These are phyloP conservation scores for Pteruthius melanotis DNA, from an alignment of 2,113 vertebrate genomes.

Conservation along the genomic window DNA sequence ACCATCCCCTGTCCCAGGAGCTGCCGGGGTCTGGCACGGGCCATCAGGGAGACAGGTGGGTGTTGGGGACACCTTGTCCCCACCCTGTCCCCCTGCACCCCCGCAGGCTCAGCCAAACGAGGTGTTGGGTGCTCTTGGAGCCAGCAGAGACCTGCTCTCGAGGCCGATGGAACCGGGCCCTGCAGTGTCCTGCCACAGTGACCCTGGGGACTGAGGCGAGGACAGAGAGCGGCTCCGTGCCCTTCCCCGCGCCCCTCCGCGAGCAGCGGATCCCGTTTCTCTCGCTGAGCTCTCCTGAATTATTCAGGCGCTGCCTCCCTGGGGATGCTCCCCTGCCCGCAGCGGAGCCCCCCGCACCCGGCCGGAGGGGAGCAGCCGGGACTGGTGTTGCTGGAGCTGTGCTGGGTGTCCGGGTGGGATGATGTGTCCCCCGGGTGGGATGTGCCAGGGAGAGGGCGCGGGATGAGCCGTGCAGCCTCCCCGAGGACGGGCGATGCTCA, in stretches of 20 bases:
- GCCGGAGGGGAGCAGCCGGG: neutral
- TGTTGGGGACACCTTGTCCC: neutral
- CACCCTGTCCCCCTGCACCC: neutral
- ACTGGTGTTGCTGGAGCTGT: accelerated
- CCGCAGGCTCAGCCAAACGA: accelerated
- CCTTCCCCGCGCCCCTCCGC: neutral
- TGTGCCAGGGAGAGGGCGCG: accelerated
- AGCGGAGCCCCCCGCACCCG: neutral
- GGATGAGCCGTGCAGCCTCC: neutral
- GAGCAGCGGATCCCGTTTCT: neutral
- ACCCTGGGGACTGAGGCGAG: accelerated
- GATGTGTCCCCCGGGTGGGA: neutral
- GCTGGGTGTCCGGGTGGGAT: neutral
- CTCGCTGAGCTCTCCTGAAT: neutral
- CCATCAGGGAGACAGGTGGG: accelerated
- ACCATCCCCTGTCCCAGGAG: neutral
- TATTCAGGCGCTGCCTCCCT: neutral
- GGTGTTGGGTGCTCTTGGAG: accelerated
- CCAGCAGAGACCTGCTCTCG: neutral
- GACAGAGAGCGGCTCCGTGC: neutral
- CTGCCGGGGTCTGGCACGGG: neutral
- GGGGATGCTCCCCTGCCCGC: neutral
- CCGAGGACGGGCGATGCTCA: neutral
- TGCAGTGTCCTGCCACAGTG: neutral
- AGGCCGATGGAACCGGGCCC: neutral